Percentiles rank a stretch among this genome's conserved stretches.
These are phyloP conservation scores for Orchesellides sinensis DNA, from an alignment of 2,888 invertebrate species.

Conservation along the genomic window DNA sequence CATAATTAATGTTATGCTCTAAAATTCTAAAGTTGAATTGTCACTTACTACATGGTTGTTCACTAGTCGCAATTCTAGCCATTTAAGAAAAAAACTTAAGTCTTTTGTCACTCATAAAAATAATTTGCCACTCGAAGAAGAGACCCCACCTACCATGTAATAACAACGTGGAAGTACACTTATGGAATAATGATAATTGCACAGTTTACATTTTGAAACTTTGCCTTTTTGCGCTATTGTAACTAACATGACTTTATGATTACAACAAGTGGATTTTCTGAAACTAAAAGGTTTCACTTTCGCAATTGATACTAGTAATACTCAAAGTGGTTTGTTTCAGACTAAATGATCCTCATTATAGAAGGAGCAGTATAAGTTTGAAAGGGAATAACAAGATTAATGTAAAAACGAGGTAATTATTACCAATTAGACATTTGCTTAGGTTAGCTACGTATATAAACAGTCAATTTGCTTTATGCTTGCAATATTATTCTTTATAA, in stretches of 20 bases:
- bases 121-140: slow-evolving; percentile 34
- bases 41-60: not conserved
- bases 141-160: slow-evolving; percentile 59
- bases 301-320: slow-evolving; percentile 45
- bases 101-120: slow-evolving; percentile 37
- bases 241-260: not conserved
- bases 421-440: not conserved
- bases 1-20: not conserved
- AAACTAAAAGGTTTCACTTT: slow-evolving; percentile 37
- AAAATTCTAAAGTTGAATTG: not conserved
- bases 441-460: slow-evolving; percentile 2
- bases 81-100: slow-evolving; percentile 21
- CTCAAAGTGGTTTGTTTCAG: slow-evolving; percentile 62
- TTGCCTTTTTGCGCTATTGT: slow-evolving; percentile 11
- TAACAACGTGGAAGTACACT: slow-evolving; percentile 61
- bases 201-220: not conserved
- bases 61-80: not conserved
- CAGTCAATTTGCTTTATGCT: slow-evolving; percentile 27
- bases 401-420: slow-evolving; percentile 3
- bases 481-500: slow-evolving; percentile 5
- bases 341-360: slow-evolving; percentile 35
- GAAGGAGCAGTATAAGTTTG: slow-evolving; percentile 3
- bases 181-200: slow-evolving; percentile 54
- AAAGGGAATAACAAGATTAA: slow-evolving; percentile 21
- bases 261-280: slow-evolving; percentile 15